A percentile compares a stretch with the other conserved stretches of the same genome.
These are phyloP conservation scores for Ptiloglossa arizonensis DNA, from an alignment of 1,140 invertebrate species.

Conservation along the genomic window DNA sequence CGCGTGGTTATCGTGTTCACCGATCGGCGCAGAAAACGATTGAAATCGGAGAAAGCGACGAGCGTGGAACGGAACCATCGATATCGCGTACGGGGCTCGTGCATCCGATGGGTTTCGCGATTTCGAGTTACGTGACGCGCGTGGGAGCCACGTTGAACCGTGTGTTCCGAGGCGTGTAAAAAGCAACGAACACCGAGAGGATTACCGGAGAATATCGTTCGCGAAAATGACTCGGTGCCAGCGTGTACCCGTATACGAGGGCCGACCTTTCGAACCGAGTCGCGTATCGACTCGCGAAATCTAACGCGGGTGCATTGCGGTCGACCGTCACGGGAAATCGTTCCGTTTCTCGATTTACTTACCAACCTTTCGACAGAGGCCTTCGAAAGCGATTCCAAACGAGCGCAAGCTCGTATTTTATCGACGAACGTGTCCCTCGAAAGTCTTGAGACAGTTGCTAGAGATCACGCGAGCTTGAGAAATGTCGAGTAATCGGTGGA, in stretches of 20 bases:
- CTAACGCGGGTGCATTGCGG: conserved; percentile 4
- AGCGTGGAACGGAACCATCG: conserved; percentile 7
- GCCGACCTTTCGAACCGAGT: conserved; percentile 47
- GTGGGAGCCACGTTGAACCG: conserved; percentile 44
- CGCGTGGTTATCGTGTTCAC: no score
- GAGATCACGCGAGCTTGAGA: no score
- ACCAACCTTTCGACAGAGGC: background rate
- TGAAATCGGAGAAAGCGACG: background rate
- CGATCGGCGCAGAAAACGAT: no score
- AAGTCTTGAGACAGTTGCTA: no score
- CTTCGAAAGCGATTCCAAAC: background rate
- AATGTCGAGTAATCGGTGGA: no score
- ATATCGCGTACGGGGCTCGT: conserved; percentile 2
- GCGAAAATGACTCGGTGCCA: conserved; percentile 59
- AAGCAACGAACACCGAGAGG: conserved; percentile 7
- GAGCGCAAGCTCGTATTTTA: background rate
- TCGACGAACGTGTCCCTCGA: no score
- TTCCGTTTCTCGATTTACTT: background rate
- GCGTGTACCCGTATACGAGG: conserved; percentile 49
- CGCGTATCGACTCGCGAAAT: conserved; percentile 34
- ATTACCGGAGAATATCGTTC: conserved; percentile 30
- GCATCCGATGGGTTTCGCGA: background rate
- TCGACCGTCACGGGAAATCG: background rate
- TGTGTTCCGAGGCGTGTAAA: conserved; percentile 25
- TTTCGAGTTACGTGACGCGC: conserved; percentile 45